Evolutionary conservation across 2,797 vertebrate genomes (phyloP).

Genomic region (Paguma larvata): DNA sequence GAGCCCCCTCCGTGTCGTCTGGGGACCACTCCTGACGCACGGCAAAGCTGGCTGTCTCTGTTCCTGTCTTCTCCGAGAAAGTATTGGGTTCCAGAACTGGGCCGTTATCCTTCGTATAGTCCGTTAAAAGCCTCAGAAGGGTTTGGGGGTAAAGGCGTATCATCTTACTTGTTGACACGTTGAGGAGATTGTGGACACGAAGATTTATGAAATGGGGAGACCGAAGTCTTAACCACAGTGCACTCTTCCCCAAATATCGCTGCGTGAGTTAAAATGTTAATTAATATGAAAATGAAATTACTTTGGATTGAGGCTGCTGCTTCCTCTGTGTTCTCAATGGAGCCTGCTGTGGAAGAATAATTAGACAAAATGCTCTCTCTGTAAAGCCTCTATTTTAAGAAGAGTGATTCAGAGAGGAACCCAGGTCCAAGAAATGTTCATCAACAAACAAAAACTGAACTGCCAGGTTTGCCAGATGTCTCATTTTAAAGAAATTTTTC

Average conservation of each 20-base stretch:
- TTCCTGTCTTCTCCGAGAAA: background rate
- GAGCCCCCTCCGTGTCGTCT: background rate
- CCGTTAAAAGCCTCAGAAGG: background rate
- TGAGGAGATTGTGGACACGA: background rate
- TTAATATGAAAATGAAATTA: constrained; percentile 48
- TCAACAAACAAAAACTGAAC: constrained; percentile 64
- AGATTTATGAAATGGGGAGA: background rate
- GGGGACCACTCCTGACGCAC: background rate
- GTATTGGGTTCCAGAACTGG: background rate
- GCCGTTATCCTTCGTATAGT: background rate
- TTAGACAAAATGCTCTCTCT: constrained; percentile 27
- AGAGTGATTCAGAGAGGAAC: constrained; percentile 58
- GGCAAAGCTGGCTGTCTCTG: background rate
- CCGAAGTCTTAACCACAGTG: background rate
- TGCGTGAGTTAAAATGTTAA: background rate
- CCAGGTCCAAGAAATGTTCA: constrained; percentile 56
- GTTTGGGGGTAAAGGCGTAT: background rate
- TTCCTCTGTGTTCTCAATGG: constrained; percentile 31
- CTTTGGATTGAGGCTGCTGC: background rate
- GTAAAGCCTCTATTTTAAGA: constrained; percentile 66
- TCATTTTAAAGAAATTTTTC: constrained; percentile 66
- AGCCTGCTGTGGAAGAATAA: constrained; percentile 7
- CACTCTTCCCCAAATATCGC: background rate
- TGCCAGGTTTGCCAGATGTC: constrained; percentile 72
- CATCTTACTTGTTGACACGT: background rate